These are phyloP conservation scores for Andrena marginata DNA, from an alignment of 2,888 invertebrate genomes.

Conservation along the genomic window DNA sequence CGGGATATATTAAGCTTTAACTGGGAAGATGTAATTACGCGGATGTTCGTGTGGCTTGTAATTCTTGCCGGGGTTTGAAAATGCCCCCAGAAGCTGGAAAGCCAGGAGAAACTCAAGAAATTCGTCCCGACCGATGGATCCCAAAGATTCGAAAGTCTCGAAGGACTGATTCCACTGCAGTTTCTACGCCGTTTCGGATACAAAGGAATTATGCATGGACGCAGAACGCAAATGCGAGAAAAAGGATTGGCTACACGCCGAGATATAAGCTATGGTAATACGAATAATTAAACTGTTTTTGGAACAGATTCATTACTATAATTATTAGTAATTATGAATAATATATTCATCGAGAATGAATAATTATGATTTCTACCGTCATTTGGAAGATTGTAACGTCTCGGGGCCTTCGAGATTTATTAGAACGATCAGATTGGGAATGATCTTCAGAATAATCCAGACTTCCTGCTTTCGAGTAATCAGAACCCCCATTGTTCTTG, in stretches of 20 bases:
- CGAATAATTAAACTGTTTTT: constrained; percentile 1
- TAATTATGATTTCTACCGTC: constrained; percentile 7
- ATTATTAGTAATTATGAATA: constrained; percentile 18
- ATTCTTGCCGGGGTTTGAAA: no score
- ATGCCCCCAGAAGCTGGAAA: no score
- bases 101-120: no score
- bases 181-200: not conserved
- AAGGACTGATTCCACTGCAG: not conserved
- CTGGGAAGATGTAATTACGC: no score
- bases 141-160: not conserved
- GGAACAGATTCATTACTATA: not conserved
- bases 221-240: not conserved
- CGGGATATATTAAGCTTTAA: not conserved
- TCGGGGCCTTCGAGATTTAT: constrained; percentile 4
- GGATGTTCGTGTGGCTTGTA: no score
- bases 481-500: not conserved
- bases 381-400: not conserved
- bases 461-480: not conserved
- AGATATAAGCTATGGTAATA: constrained; percentile 5
- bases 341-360: constrained; percentile 3
- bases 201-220: not conserved
- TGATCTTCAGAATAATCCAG: not conserved
- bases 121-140: not conserved
- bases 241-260: not conserved
- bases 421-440: constrained; percentile 11